phyloP scores from a whole-genome alignment of 2,797 vertebrate genomes.

The Chrosomus eos region DNA sequence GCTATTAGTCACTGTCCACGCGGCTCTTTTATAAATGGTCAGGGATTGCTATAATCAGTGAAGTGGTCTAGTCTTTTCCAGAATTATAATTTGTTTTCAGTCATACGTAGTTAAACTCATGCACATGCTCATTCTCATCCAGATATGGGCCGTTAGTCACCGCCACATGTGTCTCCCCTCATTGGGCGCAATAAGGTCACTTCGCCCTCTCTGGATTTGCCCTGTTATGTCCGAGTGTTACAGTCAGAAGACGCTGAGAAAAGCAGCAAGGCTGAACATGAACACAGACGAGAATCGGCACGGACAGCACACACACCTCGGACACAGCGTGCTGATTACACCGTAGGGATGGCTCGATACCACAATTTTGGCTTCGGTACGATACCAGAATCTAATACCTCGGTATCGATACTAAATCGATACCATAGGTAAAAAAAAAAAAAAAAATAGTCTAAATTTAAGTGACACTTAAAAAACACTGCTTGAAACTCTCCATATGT shows the following conservation, averaged over 20 bases:
- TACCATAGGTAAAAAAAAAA: too few relatives aligned
- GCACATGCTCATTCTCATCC: not conserved
- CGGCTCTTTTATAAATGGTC: conserved; percentile 20
- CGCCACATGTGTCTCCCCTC: not conserved
- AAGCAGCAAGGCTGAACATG: conserved; percentile 21
- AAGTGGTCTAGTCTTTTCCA: conserved; percentile 21
- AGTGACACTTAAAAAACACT: too few relatives aligned
- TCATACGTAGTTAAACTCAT: conserved; percentile 38
- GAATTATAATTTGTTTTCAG: conserved; percentile 46
- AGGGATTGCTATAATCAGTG: conserved; percentile 19
- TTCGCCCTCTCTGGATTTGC: conserved; percentile 5
- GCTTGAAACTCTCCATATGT: too few relatives aligned
- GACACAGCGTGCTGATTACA: conserved; percentile 27
- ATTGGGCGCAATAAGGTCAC: conserved; percentile 34
- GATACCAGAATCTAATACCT: too few relatives aligned
- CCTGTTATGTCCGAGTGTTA: conserved; percentile 19
- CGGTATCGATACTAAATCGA: too few relatives aligned
- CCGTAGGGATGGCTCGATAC: too few relatives aligned
- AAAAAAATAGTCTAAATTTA: too few relatives aligned
- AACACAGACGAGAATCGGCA: conserved; percentile 24
- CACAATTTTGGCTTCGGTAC: too few relatives aligned
- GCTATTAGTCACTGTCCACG: conserved; percentile 19
- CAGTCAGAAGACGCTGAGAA: conserved; percentile 2
- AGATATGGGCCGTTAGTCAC: conserved; percentile 42
- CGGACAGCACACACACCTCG: conserved; percentile 20